These are phyloP conservation scores for Lacerta bilineata DNA, from an alignment of 2,797 vertebrate species.

Conservation along the genomic window DNA sequence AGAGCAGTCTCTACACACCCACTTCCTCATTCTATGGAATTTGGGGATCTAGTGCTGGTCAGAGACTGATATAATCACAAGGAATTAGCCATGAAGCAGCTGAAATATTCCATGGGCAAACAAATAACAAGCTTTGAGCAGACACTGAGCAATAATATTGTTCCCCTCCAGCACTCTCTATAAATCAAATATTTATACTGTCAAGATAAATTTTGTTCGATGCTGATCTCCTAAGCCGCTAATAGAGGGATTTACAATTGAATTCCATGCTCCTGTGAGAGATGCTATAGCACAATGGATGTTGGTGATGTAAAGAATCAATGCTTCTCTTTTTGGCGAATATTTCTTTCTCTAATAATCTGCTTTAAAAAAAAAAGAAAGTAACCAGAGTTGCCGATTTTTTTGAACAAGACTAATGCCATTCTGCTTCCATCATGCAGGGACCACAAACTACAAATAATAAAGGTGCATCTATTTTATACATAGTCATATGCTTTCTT, in stretches of 20 bases:
- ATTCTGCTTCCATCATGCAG: not conserved
- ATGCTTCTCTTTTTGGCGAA: not conserved
- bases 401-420: not conserved
- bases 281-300: not conserved
- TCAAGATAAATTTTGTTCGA: not conserved
- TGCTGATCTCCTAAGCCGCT: not conserved
- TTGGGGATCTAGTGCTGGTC: not conserved
- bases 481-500: not conserved
- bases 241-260: constrained; percentile 17
- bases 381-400: not conserved
- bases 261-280: not conserved
- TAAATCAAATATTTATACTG: constrained; percentile 26
- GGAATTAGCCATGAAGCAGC: not conserved
- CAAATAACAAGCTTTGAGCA: not conserved
- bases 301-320: not conserved
- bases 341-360: constrained; percentile 17
- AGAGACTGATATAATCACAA: not conserved
- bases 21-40: not conserved
- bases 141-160: not conserved
- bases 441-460: not conserved
- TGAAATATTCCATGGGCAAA: not conserved
- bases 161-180: not conserved
- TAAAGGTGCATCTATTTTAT: not conserved
- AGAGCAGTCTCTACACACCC: too few species aligned
- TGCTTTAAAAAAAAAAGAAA: not conserved